A percentile compares a stretch with the other conserved stretches of the same genome.
These are phyloP conservation scores for Saxidomus purpurata DNA, from an alignment of 1,140 invertebrate species.

Conservation along the genomic window DNA sequence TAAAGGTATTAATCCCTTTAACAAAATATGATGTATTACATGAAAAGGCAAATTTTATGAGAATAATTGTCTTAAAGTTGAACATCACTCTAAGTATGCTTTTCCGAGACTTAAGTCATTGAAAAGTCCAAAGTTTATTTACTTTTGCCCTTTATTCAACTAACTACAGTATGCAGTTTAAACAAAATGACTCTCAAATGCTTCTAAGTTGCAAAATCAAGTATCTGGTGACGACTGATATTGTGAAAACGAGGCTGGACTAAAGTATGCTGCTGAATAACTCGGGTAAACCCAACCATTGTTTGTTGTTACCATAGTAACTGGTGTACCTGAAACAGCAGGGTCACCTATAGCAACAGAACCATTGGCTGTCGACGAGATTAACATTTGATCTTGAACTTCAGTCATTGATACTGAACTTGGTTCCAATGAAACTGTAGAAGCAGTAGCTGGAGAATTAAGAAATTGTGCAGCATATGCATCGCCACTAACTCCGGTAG, in stretches of 20 bases:
- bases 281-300: neutral
- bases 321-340: neutral
- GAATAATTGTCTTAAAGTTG: too few relatives aligned
- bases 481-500: neutral
- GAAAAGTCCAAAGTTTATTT: too few relatives aligned
- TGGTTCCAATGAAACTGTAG: neutral
- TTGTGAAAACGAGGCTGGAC: neutral
- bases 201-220: too few relatives aligned
- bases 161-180: too few relatives aligned
- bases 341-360: neutral
- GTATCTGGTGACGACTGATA: neutral
- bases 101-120: too few relatives aligned
- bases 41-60: too few relatives aligned
- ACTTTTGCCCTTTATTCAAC: too few relatives aligned
- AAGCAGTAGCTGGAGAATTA: neutral
- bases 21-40: too few relatives aligned
- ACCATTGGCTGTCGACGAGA: neutral
- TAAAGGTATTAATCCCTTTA: too few relatives aligned
- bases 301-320: neutral
- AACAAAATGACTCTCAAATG: too few relatives aligned
- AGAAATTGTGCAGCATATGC: slow-evolving; percentile 27
- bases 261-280: slow-evolving; percentile 1
- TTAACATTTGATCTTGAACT: neutral
- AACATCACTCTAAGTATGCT: too few relatives aligned
- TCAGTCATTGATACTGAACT: neutral